Evolutionary conservation across 2,888 invertebrate genomes (phyloP), one percentile per base, ranked within the genome.

Genomic region (Platerodrilus igneus): DNA sequence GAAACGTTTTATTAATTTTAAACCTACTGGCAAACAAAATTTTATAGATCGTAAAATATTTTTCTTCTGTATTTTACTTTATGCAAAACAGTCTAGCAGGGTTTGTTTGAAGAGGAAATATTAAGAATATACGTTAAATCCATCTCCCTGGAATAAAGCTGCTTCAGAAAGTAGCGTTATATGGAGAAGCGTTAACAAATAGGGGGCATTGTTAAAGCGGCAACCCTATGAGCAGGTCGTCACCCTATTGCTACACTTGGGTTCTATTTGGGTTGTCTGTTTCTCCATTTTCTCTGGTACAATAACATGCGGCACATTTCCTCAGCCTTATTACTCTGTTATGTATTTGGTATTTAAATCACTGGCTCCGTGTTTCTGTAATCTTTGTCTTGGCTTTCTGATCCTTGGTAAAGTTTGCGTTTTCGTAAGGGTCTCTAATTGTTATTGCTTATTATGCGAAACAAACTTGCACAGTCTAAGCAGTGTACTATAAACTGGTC

Each of bases 81-180:
- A n/a, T n/a, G n/a, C n/a, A n/a, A n/a, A n/a, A n/a, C n/a, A n/a
- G n/a, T n/a, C n/a, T n/a, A n/a, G n/a, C n/a, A n/a, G n/a, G 30
- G 37, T 37, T 20, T 14, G 21, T 31, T 39, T 46, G 42, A 46
- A 46, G 34, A 39, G 31, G 36, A 46, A 43, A 43, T 37, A 32
- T 44, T 45, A 40, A 41, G 41, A 33, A 39, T 41, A 21, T 41
- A 37, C 33, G 35, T 38, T 35, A 45, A 34, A 29, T 23, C 21
- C 26, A 28, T 43, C 28, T 29, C 23, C 34, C 14, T 35, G 37
- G 39, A 44, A 36, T 39, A 44, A 39, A 35, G 27, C 22, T 34
- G 13, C 20, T 34, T 33, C 36, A 32, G 34, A 34, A 38, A 32
- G 36, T 32, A 29, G 37, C 33, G 45, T 38, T 45, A 38, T 42